These are phyloP conservation scores for Australoheros scitulus DNA, from an alignment of 2,113 vertebrate genomes.

Conservation along the genomic window DNA sequence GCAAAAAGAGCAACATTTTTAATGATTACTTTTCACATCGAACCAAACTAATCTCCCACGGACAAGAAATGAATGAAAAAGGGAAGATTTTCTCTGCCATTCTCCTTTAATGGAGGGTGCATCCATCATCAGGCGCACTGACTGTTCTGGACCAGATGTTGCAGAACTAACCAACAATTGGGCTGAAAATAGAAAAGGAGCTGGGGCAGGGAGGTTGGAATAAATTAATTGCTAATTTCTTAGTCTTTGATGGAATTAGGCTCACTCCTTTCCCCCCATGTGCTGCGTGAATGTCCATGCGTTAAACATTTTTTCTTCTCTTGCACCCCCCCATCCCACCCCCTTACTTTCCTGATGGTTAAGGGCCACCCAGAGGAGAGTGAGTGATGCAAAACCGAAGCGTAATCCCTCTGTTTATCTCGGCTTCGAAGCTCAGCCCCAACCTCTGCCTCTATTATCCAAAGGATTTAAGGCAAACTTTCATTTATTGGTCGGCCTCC, in stretches of 20 bases:
- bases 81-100: slow-evolving; percentile 57
- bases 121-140: slow-evolving; percentile 55
- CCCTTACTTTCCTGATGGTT: slow-evolving; percentile 83
- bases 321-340: slow-evolving; percentile 5
- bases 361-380: slow-evolving; percentile 98
- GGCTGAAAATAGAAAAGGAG: slow-evolving; percentile 63
- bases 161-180: slow-evolving; percentile 92
- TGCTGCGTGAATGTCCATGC: slow-evolving; percentile 91
- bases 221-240: slow-evolving; percentile 99
- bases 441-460: slow-evolving; percentile 94
- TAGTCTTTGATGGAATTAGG: slow-evolving; percentile 99
- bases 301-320: slow-evolving; percentile 82
- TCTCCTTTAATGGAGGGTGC: slow-evolving; percentile 63
- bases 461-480: slow-evolving; percentile 94
- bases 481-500: slow-evolving; percentile 91
- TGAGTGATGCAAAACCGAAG: slow-evolving; percentile 93
- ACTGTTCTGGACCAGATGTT: slow-evolving; percentile 92
- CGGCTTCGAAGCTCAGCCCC: slow-evolving; percentile 91
- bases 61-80: slow-evolving; percentile 68
- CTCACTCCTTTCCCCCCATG: slow-evolving; percentile 87
- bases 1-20: slow-evolving; percentile 82
- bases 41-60: slow-evolving; percentile 76
- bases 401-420: slow-evolving; percentile 99
- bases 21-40: slow-evolving; percentile 78
- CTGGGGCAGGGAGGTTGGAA: slow-evolving; percentile 83